phyloP scores from a whole-genome alignment of 2,888 invertebrate genomes.

The Acrocyrtus sp. region DNA sequence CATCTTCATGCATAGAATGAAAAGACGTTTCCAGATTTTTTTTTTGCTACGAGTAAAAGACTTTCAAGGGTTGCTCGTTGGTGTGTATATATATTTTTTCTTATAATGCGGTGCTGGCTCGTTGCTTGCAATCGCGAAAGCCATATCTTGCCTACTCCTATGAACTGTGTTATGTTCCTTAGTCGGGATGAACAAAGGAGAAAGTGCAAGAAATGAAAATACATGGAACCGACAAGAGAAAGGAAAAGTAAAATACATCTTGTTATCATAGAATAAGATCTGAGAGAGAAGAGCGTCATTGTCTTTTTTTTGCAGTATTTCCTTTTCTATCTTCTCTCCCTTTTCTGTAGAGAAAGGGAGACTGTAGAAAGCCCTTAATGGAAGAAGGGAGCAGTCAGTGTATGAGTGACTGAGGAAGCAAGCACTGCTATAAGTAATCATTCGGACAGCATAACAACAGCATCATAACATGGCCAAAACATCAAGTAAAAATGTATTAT shows the following conservation, averaged over 20 bases:
- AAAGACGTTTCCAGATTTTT: not conserved
- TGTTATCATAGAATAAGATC: conserved; percentile 9
- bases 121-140: not conserved
- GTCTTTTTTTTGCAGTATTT: too few relatives aligned
- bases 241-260: conserved; percentile 40
- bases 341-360: not conserved
- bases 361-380: not conserved
- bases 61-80: not conserved
- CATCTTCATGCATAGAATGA: not conserved
- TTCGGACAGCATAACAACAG: not conserved
- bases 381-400: not conserved
- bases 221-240: conserved; percentile 20
- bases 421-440: not conserved
- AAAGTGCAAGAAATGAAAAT: conserved; percentile 25
- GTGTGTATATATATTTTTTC: not conserved
- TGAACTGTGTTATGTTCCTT: too few relatives aligned
- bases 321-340: too few relatives aligned
- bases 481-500: not conserved
- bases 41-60: not conserved
- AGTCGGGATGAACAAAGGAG: conserved; percentile 7
- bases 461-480: not conserved
- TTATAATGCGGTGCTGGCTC: not conserved
- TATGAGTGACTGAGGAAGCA: too few relatives aligned
- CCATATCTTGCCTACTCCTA: not conserved
- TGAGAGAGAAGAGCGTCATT: not conserved